Evolutionary conservation across 1,140 invertebrate species (phyloP).

Genomic region (Fopius arisanus): DNA sequence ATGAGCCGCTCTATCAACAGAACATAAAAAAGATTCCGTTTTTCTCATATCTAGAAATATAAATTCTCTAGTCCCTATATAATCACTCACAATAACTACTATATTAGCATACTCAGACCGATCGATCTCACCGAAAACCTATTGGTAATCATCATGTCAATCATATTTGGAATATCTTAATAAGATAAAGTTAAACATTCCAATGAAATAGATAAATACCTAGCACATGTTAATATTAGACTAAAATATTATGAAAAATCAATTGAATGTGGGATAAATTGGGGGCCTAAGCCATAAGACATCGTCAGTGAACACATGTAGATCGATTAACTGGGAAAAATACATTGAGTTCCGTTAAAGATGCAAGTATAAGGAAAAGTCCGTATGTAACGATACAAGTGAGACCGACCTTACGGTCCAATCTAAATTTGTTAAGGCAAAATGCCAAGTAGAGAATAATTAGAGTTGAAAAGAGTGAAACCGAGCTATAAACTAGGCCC

Average conservation of each 20-base stretch:
- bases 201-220: background rate
- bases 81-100: too few species aligned
- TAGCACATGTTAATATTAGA: background rate
- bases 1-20: too few species aligned
- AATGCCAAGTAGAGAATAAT: conserved; percentile 80
- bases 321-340: conserved; percentile 86
- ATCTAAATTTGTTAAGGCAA: conserved; percentile 79
- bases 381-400: conserved; percentile 81
- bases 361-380: conserved; percentile 80
- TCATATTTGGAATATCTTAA: background rate
- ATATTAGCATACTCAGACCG: too few species aligned
- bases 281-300: conserved; percentile 17
- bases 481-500: conserved; percentile 82
- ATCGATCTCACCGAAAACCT: too few species aligned
- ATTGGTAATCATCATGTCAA: too few species aligned
- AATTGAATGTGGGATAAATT: too few species aligned
- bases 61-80: too few species aligned
- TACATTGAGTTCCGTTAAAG: conserved; percentile 86
- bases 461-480: conserved; percentile 80
- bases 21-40: too few species aligned
- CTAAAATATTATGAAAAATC: background rate
- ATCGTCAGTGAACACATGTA: conserved; percentile 68
- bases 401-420: conserved; percentile 80
- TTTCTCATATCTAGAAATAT: too few species aligned
- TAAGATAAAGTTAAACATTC: background rate